These are phyloP conservation scores for Volucella zonaria DNA, from an alignment of 2,888 invertebrate genomes.

Conservation along the genomic window DNA sequence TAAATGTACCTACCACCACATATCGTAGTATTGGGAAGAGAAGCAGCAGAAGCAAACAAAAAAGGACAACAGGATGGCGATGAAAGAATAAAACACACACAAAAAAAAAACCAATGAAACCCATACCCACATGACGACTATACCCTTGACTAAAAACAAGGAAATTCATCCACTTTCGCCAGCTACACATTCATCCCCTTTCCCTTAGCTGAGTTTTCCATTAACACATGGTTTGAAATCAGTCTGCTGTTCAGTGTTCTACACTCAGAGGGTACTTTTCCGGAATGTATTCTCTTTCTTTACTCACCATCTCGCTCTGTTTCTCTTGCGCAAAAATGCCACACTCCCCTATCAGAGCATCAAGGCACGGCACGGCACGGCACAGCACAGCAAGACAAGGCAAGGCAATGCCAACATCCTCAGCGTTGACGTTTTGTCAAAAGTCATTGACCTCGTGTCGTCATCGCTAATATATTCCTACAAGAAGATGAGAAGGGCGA, in stretches of 20 bases:
- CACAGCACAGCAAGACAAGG: too few relatives aligned
- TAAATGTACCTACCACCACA: background rate
- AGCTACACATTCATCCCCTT: constrained; percentile 44
- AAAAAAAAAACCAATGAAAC: background rate
- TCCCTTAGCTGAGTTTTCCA: background rate
- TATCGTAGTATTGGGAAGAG: background rate
- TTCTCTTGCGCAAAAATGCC: constrained; percentile 46
- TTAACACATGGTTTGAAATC: constrained; percentile 1
- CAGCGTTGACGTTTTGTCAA: constrained; percentile 35
- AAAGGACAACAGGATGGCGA: background rate
- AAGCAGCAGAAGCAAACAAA: background rate
- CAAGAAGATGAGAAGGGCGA: constrained; percentile 45
- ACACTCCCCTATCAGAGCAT: constrained; percentile 1
- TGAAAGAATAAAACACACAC: constrained; percentile 1
- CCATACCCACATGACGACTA: constrained; percentile 20
- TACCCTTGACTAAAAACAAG: constrained; percentile 65
- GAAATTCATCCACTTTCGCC: constrained; percentile 54
- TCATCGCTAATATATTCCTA: constrained; percentile 35
- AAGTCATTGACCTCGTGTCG: constrained; percentile 67
- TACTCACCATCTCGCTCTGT: constrained; percentile 48
- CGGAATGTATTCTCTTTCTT: constrained; percentile 33
- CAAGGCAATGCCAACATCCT: background rate
- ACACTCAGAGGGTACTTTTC: constrained; percentile 34
- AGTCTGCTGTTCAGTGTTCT: constrained; percentile 12
- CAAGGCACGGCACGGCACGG: too few relatives aligned